A percentile compares a stretch with the other conserved stretches of the same genome.
These are phyloP conservation scores for Bedellia somnulentella DNA, from an alignment of 2,888 invertebrate genomes.

Conservation along the genomic window DNA sequence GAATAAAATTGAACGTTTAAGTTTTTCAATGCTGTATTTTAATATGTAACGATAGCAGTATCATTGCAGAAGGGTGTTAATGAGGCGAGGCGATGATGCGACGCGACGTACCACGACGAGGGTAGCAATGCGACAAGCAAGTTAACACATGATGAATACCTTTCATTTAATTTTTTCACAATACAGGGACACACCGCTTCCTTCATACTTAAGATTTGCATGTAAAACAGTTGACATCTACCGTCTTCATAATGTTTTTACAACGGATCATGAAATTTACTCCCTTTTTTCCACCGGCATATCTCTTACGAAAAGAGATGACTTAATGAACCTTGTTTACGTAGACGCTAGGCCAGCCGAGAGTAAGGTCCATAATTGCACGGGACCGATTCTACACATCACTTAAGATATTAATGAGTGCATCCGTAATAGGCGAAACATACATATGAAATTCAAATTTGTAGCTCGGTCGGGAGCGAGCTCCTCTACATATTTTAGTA, in stretches of 20 bases:
- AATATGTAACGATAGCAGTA: too few species aligned
- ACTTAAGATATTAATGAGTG: conserved; percentile 61
- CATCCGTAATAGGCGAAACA: conserved; percentile 60
- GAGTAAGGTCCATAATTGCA: conserved; percentile 19
- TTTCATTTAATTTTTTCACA: too few species aligned
- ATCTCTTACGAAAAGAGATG: conserved; percentile 41
- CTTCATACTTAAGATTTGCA: conserved; percentile 46
- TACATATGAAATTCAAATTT: conserved; percentile 62
- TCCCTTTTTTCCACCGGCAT: conserved; percentile 50
- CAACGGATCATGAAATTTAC: conserved; percentile 55
- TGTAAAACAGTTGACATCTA: conserved; percentile 44
- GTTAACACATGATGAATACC: too few species aligned
- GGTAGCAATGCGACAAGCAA: too few species aligned
- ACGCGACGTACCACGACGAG: too few species aligned
- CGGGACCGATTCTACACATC: conserved; percentile 34
- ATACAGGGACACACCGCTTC: too few species aligned
- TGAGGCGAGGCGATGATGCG: too few species aligned
- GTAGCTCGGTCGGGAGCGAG: conserved; percentile 48
- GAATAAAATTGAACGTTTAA: too few species aligned
- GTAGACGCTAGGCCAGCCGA: conserved; percentile 11
- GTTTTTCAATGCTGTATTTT: too few species aligned
- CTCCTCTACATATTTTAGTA: conserved; percentile 59
- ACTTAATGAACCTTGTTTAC: too few species aligned
- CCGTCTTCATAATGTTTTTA: conserved; percentile 52
- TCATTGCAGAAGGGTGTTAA: too few species aligned